Conservation (phyloP, 2,888 invertebrate species). For the Yponomeuta evonymella region DNA sequence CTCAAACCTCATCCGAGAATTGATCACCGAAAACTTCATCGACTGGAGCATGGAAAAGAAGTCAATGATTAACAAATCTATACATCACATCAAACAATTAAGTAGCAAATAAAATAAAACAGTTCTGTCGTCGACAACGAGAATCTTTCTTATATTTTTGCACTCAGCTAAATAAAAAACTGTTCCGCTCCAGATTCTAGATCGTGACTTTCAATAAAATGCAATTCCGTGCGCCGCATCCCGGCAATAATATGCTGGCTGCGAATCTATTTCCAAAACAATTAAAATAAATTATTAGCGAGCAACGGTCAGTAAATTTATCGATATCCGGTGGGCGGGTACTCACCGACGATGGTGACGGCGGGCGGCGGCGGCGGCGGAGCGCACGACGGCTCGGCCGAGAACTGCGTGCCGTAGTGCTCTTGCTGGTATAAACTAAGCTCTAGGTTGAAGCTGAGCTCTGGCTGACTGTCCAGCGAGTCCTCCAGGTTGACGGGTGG, state of each 20-base stretch:
- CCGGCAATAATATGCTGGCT: background rate
- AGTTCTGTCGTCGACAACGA: too few species aligned
- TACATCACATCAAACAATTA: slow-evolving; percentile 8
- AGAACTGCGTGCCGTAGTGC: slow-evolving; percentile 84
- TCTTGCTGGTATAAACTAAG: slow-evolving; percentile 82
- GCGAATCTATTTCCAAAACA: background rate
- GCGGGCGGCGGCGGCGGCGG: slow-evolving; percentile 30
- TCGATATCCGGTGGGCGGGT: background rate
- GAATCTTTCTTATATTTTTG: too few species aligned
- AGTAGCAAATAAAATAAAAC: background rate
- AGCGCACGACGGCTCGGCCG: slow-evolving; percentile 26
- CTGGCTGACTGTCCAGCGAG: slow-evolving; percentile 57
- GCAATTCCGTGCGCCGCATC: background rate
- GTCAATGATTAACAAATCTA: slow-evolving; percentile 19
- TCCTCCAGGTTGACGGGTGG: slow-evolving; percentile 56
- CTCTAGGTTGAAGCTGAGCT: slow-evolving; percentile 81
- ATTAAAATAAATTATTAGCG: background rate
- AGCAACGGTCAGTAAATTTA: background rate
- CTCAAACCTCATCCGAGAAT: slow-evolving; percentile 66
- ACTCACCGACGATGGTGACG: slow-evolving; percentile 69
- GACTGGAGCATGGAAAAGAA: slow-evolving; percentile 70
- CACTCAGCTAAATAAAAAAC: too few species aligned
- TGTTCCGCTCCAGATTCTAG: background rate
- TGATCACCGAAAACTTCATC: slow-evolving; percentile 64
- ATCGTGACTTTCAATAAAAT: background rate